These are phyloP conservation scores for Passer domesticus DNA, from an alignment of 2,113 vertebrate species.

Conservation along the genomic window DNA sequence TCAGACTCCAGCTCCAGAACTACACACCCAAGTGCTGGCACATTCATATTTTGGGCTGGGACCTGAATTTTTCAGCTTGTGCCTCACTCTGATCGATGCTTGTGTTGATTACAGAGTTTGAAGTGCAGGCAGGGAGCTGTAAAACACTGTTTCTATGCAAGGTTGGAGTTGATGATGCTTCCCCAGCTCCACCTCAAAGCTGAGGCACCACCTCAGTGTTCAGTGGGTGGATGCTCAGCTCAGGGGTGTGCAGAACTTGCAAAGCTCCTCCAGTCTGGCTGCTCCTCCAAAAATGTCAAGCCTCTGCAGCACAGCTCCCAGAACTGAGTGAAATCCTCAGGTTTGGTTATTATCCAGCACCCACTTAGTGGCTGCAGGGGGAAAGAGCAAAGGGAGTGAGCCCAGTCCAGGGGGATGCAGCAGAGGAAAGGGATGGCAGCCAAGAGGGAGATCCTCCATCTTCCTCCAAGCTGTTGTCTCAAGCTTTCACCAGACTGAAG, in stretches of 20 bases:
- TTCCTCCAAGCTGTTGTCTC: constrained; percentile 1
- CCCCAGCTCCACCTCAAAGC: neutral
- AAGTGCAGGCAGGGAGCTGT: neutral
- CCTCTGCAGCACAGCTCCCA: neutral
- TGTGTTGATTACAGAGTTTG: neutral
- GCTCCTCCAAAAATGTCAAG: neutral
- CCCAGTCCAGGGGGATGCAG: neutral
- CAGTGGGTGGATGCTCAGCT: neutral
- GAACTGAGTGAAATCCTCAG: neutral
- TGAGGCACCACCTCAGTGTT: neutral
- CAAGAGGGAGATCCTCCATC: neutral
- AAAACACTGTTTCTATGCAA: neutral
- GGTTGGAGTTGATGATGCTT: neutral
- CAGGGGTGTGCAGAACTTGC: neutral
- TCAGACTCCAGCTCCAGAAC: neutral
- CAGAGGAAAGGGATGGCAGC: neutral
- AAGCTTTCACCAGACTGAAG: neutral
- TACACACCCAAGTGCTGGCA: constrained; percentile 3
- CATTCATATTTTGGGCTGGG: neutral
- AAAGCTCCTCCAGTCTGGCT: neutral
- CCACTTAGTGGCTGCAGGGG: neutral
- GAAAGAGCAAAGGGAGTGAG: neutral
- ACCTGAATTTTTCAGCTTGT: neutral
- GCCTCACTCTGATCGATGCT: neutral
- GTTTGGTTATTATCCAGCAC: neutral